phyloP scores from a whole-genome alignment of 92 coral and sea anemone species.

The Montipora capitata region DNA sequence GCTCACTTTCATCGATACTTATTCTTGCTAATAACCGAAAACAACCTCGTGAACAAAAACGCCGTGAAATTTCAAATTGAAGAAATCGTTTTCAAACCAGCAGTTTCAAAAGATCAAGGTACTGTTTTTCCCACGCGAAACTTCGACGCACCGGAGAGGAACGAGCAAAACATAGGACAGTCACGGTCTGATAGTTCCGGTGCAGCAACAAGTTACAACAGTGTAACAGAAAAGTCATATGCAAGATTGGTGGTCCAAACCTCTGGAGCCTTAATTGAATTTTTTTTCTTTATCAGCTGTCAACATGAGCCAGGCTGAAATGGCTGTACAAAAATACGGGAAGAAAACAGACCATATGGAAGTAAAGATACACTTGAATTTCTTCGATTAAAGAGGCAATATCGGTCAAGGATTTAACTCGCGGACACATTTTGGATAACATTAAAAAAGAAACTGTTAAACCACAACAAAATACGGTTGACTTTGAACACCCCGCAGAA shows the following conservation, averaged over 20 bases:
- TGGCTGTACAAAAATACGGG: not conserved
- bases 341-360: not conserved
- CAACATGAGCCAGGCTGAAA: not conserved
- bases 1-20: not conserved
- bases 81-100: not conserved
- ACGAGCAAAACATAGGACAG: not conserved
- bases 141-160: not conserved
- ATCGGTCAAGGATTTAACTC: not conserved
- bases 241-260: constrained; percentile 33
- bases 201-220: not conserved
- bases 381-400: not conserved
- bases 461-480: no score
- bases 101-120: not conserved
- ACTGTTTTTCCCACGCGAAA: constrained; percentile 1
- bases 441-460: no score
- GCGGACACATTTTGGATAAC: not conserved
- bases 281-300: no score
- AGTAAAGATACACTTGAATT: not conserved
- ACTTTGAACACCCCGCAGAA: not conserved
- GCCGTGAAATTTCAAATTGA: not conserved
- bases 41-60: not conserved
- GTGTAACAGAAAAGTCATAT: no score
- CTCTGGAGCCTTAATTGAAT: not conserved
- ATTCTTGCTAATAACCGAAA: not conserved
- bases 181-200: not conserved